These are phyloP conservation scores for Phylloscopus whistleri DNA, from an alignment of 2,113 vertebrate genomes.

Conservation along the genomic window DNA sequence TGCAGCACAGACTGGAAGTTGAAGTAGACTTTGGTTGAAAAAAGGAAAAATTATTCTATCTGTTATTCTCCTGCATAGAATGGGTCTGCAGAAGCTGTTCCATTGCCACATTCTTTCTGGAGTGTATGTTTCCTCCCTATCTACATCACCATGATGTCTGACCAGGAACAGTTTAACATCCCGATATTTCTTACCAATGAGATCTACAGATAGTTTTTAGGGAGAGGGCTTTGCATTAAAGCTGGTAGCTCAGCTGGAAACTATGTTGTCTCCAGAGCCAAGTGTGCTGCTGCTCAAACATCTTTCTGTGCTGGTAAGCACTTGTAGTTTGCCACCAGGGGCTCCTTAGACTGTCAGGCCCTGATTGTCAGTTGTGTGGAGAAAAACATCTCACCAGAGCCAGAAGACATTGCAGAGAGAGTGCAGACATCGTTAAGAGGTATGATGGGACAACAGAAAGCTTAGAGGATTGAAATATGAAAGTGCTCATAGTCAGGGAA, in stretches of 20 bases:
- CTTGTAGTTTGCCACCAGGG: slow-evolving; percentile 30
- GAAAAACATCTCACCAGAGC: neutral
- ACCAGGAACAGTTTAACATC: neutral
- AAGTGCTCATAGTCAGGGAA: neutral
- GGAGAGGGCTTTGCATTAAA: neutral
- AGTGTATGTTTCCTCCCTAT: neutral
- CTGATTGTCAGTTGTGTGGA: neutral
- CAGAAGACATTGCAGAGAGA: neutral
- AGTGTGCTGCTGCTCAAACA: neutral
- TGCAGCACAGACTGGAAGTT: neutral
- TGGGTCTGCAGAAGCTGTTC: neutral
- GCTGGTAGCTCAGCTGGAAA: slow-evolving; percentile 19
- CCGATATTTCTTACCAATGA: neutral
- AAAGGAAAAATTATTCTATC: neutral
- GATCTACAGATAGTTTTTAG: neutral
- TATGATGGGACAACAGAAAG: neutral
- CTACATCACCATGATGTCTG: neutral
- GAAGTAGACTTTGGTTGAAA: neutral
- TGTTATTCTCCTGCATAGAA: neutral
- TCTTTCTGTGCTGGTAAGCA: neutral
- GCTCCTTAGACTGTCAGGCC: slow-evolving; percentile 24
- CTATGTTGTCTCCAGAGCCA: neutral
- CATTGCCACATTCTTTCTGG: neutral
- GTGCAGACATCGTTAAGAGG: neutral
- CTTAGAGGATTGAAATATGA: neutral